phyloP scores from a whole-genome alignment of 1,140 invertebrate genomes.

The Wiebesia pumilae region DNA sequence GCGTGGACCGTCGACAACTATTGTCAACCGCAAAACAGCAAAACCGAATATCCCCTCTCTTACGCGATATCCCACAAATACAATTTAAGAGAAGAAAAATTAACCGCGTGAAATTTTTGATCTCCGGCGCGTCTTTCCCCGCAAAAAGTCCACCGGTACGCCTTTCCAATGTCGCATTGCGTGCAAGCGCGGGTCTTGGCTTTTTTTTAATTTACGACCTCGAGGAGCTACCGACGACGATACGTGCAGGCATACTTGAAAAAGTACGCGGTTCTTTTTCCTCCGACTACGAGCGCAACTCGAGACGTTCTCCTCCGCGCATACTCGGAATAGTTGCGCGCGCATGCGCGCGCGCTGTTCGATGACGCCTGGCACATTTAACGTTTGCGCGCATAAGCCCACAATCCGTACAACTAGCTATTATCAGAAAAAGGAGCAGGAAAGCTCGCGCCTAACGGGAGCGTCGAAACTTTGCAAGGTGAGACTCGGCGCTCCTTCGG shows the following conservation, averaged over 20 bases:
- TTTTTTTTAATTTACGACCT: conserved; percentile 30
- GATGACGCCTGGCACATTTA: conserved; percentile 39
- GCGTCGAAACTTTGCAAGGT: not conserved
- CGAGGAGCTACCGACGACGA: not conserved
- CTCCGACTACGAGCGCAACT: not conserved
- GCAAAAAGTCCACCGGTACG: not conserved
- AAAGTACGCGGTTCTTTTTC: conserved; percentile 38
- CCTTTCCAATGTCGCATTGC: not conserved
- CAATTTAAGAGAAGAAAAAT: not conserved
- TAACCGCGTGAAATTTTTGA: not conserved
- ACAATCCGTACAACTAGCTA: not conserved
- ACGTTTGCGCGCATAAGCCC: not conserved
- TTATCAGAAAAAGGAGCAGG: not conserved
- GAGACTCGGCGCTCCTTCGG: not conserved
- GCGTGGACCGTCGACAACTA: no score
- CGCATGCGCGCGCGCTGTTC: not conserved
- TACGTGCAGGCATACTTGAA: not conserved
- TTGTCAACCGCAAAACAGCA: not conserved
- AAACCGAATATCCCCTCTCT: no score
- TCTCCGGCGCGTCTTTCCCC: not conserved
- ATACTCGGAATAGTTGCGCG: conserved; percentile 26
- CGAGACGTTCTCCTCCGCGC: conserved; percentile 5
- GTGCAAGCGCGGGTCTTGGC: not conserved
- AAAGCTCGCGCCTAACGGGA: not conserved
- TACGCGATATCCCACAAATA: not conserved